A percentile compares a stretch with the other conserved stretches of the same genome.
Evolutionary conservation across 2,113 vertebrate genomes (phyloP).

Genomic region (Nothoprocta pentlandii): DNA sequence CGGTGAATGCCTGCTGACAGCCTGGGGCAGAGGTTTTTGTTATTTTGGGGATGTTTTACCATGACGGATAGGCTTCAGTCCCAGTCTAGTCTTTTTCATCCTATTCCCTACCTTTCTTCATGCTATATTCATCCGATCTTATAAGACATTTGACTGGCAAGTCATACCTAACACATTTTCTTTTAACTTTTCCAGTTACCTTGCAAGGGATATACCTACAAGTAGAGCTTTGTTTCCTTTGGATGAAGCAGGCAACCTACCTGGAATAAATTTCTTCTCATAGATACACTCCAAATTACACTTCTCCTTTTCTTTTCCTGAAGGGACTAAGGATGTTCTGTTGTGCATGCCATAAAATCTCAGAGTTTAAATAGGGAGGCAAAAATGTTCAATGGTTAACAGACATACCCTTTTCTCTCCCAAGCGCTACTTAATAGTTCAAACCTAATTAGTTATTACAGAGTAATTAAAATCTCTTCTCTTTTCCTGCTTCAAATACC

Average conservation of each 20-base stretch:
- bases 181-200: background rate
- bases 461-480: background rate
- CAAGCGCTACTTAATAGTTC: background rate
- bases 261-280: background rate
- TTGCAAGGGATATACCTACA: background rate
- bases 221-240: background rate
- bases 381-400: background rate
- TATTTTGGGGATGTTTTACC: accelerated
- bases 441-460: background rate
- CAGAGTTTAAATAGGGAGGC: background rate
- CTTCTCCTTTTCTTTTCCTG: background rate
- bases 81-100: background rate
- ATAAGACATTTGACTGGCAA: background rate
- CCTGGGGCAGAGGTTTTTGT: background rate
- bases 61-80: accelerated
- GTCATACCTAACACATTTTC: background rate
- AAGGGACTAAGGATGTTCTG: background rate
- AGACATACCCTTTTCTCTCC: background rate
- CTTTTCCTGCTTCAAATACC: background rate
- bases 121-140: background rate
- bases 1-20: background rate
- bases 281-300: background rate
- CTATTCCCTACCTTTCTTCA: background rate
- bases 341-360: background rate
- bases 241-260: background rate